A percentile compares a stretch with the other conserved stretches of the same genome.
Evolutionary conservation across 2,113 vertebrate genomes (phyloP).

Genomic region (Platysteira castanea): DNA sequence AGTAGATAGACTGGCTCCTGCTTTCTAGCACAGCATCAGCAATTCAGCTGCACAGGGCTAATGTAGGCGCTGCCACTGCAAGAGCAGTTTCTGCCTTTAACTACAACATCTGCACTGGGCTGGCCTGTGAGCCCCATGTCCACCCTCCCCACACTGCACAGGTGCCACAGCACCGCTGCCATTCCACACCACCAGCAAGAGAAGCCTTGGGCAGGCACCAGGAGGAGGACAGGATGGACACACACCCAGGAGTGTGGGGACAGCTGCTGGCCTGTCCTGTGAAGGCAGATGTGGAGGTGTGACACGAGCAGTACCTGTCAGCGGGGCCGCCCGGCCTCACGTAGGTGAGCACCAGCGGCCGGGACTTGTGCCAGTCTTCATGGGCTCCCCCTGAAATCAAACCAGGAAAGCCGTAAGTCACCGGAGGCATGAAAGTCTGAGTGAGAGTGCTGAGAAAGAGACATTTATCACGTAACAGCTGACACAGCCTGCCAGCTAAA

Average conservation of each 20-base stretch:
- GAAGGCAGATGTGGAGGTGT: background rate
- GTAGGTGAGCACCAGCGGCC: constrained; percentile 87
- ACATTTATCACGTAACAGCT: background rate
- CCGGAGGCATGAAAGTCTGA: background rate
- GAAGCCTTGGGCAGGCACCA: background rate
- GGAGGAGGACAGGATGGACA: background rate
- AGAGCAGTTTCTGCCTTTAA: background rate
- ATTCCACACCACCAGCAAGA: background rate
- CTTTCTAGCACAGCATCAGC: background rate
- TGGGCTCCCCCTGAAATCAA: constrained; percentile 87
- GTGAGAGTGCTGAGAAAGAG: background rate
- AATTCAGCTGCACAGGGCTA: background rate
- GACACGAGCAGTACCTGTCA: constrained; percentile 81
- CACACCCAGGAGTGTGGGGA: accelerated
- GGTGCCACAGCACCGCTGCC: background rate
- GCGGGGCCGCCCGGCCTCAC: constrained; percentile 92
- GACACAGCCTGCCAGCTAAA: background rate
- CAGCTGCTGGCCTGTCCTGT: background rate
- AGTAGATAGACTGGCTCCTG: background rate
- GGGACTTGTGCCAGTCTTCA: constrained; percentile 92
- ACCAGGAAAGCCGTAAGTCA: background rate
- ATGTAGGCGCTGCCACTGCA: background rate
- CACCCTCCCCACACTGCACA: background rate
- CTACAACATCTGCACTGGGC: background rate
- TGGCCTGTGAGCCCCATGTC: accelerated